These are phyloP conservation scores for Ptychobarbus kaznakovi DNA, from an alignment of 2,797 vertebrate species.

Conservation along the genomic window DNA sequence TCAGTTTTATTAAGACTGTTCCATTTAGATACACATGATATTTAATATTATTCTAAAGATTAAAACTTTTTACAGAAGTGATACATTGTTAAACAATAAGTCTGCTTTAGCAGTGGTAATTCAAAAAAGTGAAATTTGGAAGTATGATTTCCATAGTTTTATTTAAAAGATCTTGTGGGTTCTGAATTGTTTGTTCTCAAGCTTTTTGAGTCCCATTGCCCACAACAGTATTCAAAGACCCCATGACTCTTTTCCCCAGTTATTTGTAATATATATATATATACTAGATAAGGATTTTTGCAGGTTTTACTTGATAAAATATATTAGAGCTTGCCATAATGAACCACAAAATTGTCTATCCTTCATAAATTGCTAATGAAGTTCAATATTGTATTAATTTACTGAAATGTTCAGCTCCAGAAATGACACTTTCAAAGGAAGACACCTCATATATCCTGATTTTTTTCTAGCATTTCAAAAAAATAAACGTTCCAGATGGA, in stretches of 20 bases:
- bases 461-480: background rate
- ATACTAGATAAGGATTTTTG: background rate
- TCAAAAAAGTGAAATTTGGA: background rate
- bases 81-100: background rate
- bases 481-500: background rate
- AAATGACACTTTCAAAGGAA: background rate
- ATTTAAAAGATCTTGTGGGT: background rate
- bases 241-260: background rate
- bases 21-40: background rate
- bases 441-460: background rate
- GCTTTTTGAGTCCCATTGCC: background rate
- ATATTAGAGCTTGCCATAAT: background rate
- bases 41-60: background rate
- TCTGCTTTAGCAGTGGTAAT: background rate
- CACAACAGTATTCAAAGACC: background rate
- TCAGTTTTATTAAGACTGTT: background rate
- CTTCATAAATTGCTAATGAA: background rate
- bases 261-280: too few species aligned
- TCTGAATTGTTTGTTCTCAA: background rate
- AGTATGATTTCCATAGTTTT: background rate
- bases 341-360: background rate
- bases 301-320: background rate
- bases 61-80: background rate
- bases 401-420: background rate
- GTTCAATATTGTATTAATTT: background rate